Evolutionary conservation across 2,797 vertebrate species (phyloP).

Genomic region (Acestrorhynchus altus): DNA sequence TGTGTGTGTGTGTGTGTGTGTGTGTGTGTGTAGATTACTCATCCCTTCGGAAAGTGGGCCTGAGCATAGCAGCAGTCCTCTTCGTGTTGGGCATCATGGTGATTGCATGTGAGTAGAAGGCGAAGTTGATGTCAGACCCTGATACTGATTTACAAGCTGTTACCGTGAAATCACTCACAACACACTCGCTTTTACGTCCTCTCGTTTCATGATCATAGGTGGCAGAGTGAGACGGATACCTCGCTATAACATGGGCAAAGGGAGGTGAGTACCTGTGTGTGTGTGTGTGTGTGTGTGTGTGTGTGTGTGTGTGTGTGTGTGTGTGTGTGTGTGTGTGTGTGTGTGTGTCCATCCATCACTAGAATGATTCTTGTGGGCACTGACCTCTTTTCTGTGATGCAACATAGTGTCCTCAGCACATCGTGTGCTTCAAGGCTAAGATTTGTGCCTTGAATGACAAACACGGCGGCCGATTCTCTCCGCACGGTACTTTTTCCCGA

Average conservation of each 20-base stretch:
- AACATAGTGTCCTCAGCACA: neutral
- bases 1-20: conserved; percentile 14
- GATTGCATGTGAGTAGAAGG: conserved; percentile 72
- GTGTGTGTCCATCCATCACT: too few species aligned
- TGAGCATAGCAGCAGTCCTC: conserved; percentile 71
- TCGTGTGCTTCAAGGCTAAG: neutral
- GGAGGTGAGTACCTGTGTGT: conserved; percentile 64
- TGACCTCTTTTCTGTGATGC: conserved; percentile 6
- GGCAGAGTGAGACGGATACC: conserved; percentile 65
- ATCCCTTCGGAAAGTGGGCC: conserved; percentile 63
- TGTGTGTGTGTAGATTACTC: conserved; percentile 69
- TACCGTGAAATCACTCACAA: conserved; percentile 2
- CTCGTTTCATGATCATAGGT: conserved; percentile 60
- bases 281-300: neutral
- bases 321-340: too few species aligned
- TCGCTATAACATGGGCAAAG: conserved; percentile 63
- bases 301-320: too few species aligned
- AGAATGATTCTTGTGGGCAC: too few species aligned
- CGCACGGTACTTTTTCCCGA: neutral
- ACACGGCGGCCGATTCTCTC: too few species aligned
- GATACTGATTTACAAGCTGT: neutral
- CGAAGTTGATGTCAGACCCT: neutral
- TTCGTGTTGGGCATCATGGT: conserved; percentile 77
- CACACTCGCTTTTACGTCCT: conserved; percentile 10
- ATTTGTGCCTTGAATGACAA: neutral